A percentile compares a stretch with the other conserved stretches of the same genome.
Conservation (phyloP, 2,113 vertebrate species). For the Ammodramus savannarum region DNA sequence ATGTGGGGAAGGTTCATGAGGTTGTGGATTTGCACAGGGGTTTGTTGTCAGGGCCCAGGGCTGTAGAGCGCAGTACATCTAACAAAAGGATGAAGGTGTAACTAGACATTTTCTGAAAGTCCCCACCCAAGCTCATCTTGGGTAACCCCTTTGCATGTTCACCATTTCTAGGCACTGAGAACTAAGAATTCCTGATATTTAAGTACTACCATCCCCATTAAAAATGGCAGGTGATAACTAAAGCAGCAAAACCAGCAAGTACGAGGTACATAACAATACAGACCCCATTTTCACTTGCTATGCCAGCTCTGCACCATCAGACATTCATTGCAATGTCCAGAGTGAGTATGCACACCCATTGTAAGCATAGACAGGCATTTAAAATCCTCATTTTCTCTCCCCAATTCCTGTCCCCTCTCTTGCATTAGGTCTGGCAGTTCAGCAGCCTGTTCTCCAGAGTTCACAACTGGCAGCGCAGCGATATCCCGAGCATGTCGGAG, state of each 20-base stretch:
- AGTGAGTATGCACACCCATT: not conserved
- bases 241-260: not conserved
- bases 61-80: not conserved
- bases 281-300: not conserved
- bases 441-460: conserved; percentile 89
- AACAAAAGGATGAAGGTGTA: not conserved
- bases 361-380: not conserved
- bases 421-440: conserved; percentile 84
- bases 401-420: not conserved
- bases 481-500: conserved; percentile 78
- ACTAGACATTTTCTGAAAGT: not conserved
- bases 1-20: not conserved
- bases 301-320: not conserved
- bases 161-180: not conserved
- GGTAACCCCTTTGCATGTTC: not conserved
- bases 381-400: not conserved
- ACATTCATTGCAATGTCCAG: not conserved
- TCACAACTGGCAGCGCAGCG: conserved; percentile 78
- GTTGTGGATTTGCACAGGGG: not conserved
- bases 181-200: not conserved
- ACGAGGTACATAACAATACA: rapidly evolving
- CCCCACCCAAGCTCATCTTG: not conserved
- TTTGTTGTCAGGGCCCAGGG: not conserved
- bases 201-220: not conserved
- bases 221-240: not conserved